A percentile compares a stretch with the other conserved stretches of the same genome.
Conservation (phyloP, 2,888 invertebrate species). For the Erynnis tages region DNA sequence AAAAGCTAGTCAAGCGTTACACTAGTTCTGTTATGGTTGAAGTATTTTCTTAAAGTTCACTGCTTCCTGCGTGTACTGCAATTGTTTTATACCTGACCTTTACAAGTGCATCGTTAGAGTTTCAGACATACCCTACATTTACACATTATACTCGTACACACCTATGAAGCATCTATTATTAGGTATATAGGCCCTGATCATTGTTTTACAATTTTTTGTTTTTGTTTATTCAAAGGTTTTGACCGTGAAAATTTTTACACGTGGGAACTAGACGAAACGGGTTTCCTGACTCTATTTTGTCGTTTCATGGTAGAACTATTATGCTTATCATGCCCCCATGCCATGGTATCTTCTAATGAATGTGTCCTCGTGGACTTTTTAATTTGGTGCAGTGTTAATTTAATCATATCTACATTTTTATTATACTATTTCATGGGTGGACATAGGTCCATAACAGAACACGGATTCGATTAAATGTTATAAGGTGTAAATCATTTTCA, state of each 20-base stretch:
- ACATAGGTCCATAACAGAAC: no score
- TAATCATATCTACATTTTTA: no score
- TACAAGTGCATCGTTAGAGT: conserved; percentile 34
- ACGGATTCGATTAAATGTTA: no score
- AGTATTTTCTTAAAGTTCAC: conserved; percentile 60
- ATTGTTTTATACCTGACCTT: conserved; percentile 50
- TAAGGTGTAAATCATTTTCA: no score
- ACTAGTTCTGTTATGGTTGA: conserved; percentile 55
- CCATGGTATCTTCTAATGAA: no score
- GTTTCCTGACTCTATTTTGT: conserved; percentile 4
- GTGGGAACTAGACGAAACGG: conserved; percentile 16
- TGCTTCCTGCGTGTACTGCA: conserved; percentile 45
- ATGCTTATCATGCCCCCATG: no score
- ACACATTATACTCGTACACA: conserved; percentile 25
- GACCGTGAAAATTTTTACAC: conserved; percentile 12
- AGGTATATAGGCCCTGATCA: neutral
- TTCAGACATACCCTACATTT: conserved; percentile 40
- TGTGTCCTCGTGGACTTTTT: no score
- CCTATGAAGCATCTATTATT: neutral
- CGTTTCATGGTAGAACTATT: neutral
- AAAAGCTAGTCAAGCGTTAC: conserved; percentile 54
- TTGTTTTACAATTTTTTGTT: neutral
- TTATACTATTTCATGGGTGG: no score
- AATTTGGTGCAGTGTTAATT: no score
- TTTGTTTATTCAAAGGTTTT: conserved; percentile 5